Evolutionary conservation across 2,113 vertebrate species (phyloP).

Genomic region (Vidua chalybeata): DNA sequence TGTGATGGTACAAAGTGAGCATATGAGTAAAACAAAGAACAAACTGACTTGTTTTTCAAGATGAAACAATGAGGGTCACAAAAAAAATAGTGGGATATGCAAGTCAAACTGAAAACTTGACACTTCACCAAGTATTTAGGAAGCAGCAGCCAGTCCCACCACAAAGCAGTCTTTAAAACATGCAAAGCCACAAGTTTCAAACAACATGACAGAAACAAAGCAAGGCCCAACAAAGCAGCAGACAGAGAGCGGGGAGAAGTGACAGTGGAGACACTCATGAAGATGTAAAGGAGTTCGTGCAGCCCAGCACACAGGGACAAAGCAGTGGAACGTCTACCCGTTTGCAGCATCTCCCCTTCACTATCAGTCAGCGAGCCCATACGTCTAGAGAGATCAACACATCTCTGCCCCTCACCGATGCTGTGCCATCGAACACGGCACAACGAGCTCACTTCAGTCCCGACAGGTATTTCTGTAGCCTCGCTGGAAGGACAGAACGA

Average conservation of each 20-base stretch:
- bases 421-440: accelerated
- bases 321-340: neutral
- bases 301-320: neutral
- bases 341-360: neutral
- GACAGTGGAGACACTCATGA: neutral
- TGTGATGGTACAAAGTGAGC: neutral
- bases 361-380: accelerated
- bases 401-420: neutral
- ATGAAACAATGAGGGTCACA: neutral
- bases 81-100: neutral
- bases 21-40: neutral
- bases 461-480: accelerated
- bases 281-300: neutral
- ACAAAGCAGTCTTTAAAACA: neutral
- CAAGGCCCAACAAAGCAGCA: neutral
- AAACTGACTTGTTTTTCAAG: neutral
- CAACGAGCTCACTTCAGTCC: accelerated
- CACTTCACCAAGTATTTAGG: neutral
- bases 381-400: accelerated
- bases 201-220: neutral
- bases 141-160: neutral
- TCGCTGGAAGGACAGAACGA: neutral
- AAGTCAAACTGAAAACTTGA: neutral
- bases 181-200: neutral
- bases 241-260: neutral